These are phyloP conservation scores for Chiridota heheva DNA, from an alignment of 35 echinoderm and acorn worm genomes.

Conservation along the genomic window DNA sequence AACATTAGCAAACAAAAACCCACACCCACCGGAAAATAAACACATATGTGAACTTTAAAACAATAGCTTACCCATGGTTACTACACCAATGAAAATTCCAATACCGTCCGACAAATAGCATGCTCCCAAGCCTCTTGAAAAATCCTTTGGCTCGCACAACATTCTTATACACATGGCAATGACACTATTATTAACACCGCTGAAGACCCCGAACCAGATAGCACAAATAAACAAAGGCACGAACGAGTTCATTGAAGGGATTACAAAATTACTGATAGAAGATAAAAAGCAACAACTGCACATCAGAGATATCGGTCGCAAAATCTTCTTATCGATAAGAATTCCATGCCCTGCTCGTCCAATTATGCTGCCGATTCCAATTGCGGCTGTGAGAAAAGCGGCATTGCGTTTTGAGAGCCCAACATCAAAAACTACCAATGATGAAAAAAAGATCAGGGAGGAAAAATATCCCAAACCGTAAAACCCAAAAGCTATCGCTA, in stretches of 20 bases:
- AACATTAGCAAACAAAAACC: too few species aligned
- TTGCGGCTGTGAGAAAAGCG: slow-evolving; percentile 3
- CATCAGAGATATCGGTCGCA: slow-evolving; percentile 7
- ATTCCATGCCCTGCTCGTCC: not conserved
- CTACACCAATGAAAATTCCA: slow-evolving; percentile 26
- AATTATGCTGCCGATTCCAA: slow-evolving; percentile 25
- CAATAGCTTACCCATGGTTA: slow-evolving; percentile 49
- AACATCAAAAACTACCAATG: slow-evolving; percentile 18
- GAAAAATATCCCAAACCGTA: slow-evolving; percentile 24
- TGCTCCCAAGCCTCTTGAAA: slow-evolving; percentile 21
- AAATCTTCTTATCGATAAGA: slow-evolving; percentile 1
- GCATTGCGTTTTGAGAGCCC: slow-evolving; percentile 6
- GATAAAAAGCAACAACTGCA: slow-evolving; percentile 15
- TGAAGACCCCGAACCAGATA: slow-evolving; percentile 33
- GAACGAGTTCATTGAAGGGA: slow-evolving; percentile 25
- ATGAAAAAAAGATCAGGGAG: slow-evolving; percentile 8
- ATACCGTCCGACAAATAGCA: slow-evolving; percentile 18
- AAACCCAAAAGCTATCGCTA: too few species aligned
- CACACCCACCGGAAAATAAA: too few species aligned
- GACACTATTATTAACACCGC: slow-evolving; percentile 8
- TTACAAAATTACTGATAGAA: slow-evolving; percentile 18
- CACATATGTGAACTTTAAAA: too few species aligned
- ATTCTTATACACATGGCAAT: slow-evolving; percentile 4
- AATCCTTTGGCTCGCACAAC: not conserved
- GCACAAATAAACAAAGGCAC: slow-evolving; percentile 3